phyloP scores from a whole-genome alignment of 2,113 vertebrate species.

The Peromyscus leucopus region DNA sequence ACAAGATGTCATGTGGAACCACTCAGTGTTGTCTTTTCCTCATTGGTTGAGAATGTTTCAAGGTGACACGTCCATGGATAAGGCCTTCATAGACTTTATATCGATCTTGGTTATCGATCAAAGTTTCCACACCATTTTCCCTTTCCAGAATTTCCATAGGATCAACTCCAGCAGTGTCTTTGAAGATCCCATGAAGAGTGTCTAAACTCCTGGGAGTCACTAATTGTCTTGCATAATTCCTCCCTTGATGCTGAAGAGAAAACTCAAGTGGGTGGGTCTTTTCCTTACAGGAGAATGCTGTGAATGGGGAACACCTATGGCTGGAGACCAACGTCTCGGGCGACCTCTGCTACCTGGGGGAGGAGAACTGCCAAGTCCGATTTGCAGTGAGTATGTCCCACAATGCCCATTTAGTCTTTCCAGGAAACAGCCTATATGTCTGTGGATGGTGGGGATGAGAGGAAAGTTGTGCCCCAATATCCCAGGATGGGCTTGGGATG shows the following conservation, averaged over 20 bases:
- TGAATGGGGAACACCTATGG: constrained; percentile 98
- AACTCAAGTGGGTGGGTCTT: constrained; percentile 64
- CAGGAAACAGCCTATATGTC: neutral
- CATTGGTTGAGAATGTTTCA: neutral
- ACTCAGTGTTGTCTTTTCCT: neutral
- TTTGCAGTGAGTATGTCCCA: constrained; percentile 93
- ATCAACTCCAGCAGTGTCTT: neutral
- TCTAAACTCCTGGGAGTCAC: neutral
- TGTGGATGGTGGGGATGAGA: neutral
- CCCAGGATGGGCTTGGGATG: neutral
- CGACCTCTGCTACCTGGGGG: constrained; percentile 98
- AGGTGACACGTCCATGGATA: neutral
- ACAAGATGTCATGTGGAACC: neutral
- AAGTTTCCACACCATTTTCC: neutral
- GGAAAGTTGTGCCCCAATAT: neutral
- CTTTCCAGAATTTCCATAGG: neutral
- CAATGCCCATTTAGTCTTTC: neutral
- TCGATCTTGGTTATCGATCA: neutral
- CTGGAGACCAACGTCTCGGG: constrained; percentile 99
- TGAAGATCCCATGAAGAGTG: neutral
- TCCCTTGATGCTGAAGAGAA: constrained; percentile 51
- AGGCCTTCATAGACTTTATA: neutral
- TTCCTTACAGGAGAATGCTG: constrained; percentile 94
- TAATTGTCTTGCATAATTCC: neutral
- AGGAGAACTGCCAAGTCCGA: constrained; percentile 96